Conservation (phyloP, 92 coral and sea anemone species). For the Blastomussa wellsi region DNA sequence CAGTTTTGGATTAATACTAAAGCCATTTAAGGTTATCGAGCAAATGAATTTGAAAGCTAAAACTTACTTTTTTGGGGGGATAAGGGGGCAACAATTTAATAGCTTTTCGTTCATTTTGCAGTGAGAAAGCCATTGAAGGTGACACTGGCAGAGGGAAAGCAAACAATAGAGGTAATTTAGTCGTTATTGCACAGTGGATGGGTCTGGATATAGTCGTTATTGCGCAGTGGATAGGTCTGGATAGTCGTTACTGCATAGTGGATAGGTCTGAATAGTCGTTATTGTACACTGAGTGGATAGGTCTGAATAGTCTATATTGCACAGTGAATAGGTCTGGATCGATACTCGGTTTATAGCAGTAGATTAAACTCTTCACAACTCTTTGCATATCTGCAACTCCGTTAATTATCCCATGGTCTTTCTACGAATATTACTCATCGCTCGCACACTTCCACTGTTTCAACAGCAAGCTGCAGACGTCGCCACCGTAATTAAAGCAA, state of each 20-base stretch:
- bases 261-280: too few relatives aligned
- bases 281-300: neutral
- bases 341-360: too few relatives aligned
- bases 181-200: neutral
- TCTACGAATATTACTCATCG: neutral
- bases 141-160: conserved; percentile 49
- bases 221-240: too few relatives aligned
- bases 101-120: neutral
- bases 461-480: conserved; percentile 47
- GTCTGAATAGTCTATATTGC: neutral
- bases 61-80: too few relatives aligned
- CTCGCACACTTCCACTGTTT: neutral
- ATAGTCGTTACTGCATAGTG: neutral
- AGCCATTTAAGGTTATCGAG: too few relatives aligned
- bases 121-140: conserved; percentile 37
- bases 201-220: too few relatives aligned
- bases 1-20: too few relatives aligned
- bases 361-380: neutral
- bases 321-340: neutral
- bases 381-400: neutral
- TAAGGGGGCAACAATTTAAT: too few relatives aligned
- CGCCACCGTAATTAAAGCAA: conserved; percentile 6
- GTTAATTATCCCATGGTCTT: neutral
- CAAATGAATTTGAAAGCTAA: too few relatives aligned
- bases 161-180: conserved; percentile 39